Evolutionary conservation across 2,113 vertebrate genomes (phyloP).

Genomic region (Poeciliopsis prolifica): DNA sequence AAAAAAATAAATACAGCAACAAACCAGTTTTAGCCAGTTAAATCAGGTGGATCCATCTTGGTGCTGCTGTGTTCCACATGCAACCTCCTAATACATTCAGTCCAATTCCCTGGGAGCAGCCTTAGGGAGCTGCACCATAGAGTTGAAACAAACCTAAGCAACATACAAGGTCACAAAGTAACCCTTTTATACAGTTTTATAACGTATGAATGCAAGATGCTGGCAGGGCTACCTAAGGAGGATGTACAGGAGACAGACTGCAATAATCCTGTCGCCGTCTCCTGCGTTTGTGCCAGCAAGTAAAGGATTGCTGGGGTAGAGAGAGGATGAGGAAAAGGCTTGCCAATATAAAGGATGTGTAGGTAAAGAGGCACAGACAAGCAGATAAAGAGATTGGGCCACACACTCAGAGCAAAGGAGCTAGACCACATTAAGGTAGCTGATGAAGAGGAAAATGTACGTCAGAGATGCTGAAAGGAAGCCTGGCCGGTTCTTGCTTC

Average conservation of each 20-base stretch:
- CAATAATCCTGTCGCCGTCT: conserved; percentile 57
- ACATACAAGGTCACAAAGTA: conserved; percentile 41
- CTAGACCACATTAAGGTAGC: conserved; percentile 31
- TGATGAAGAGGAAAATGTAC: conserved; percentile 38
- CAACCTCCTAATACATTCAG: conserved; percentile 70
- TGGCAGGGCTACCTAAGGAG: conserved; percentile 64
- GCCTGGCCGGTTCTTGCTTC: conserved; percentile 38
- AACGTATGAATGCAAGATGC: conserved; percentile 47
- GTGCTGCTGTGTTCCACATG: conserved; percentile 32
- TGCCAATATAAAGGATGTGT: conserved; percentile 43
- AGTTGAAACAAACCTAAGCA: conserved; percentile 52
- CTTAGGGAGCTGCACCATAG: conserved; percentile 54
- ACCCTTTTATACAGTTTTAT: conserved; percentile 38
- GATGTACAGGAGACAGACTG: conserved; percentile 62
- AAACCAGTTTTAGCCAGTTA: not conserved
- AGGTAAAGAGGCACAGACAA: conserved; percentile 43
- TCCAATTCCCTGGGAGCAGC: conserved; percentile 46
- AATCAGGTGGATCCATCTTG: conserved; percentile 27
- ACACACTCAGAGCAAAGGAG: conserved; percentile 37
- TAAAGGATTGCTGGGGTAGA: conserved; percentile 33
- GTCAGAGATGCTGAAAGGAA: conserved; percentile 35
- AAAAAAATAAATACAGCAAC: not conserved
- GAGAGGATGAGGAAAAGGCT: conserved; percentile 35
- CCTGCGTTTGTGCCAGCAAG: conserved; percentile 13
- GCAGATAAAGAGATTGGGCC: conserved; percentile 63